phyloP scores from a whole-genome alignment of 1,140 invertebrate species.

The Mylabris phalerata region DNA sequence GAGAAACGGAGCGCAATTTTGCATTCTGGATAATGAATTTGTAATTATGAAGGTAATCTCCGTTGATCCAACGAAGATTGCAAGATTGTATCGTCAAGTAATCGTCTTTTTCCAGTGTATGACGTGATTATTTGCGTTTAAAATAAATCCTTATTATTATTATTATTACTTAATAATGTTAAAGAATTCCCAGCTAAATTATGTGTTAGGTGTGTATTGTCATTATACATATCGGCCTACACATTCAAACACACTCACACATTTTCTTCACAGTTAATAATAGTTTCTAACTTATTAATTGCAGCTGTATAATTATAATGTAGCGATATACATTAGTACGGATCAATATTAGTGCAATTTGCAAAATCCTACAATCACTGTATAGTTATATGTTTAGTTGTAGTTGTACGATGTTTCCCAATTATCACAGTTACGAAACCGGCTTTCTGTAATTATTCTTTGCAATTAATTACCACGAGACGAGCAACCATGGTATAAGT shows the following conservation, averaged over 20 bases:
- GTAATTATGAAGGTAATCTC: neutral
- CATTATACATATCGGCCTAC: neutral
- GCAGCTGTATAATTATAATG: neutral
- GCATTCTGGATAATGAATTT: neutral
- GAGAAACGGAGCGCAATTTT: neutral
- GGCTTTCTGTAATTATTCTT: too few species aligned
- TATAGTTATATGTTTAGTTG: too few species aligned
- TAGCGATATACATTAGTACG: neutral
- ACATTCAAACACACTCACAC: neutral
- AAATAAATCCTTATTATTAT: too few species aligned
- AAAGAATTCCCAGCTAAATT: neutral
- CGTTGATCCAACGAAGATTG: too few species aligned
- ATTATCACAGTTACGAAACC: too few species aligned
- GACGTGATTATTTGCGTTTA: too few species aligned
- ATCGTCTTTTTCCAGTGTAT: neutral
- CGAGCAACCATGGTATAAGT: too few species aligned
- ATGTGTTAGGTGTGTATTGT: constrained; percentile 10
- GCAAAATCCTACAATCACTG: neutral
- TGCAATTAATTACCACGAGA: too few species aligned
- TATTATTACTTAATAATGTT: too few species aligned
- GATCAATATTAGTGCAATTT: constrained; percentile 6
- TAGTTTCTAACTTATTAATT: constrained; percentile 6
- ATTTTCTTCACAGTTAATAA: constrained; percentile 10
- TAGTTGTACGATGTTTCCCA: too few species aligned
- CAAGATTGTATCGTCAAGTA: too few species aligned